Evolutionary conservation across 2,113 vertebrate genomes (phyloP), one percentile per base, ranked within the genome.

Genomic region (Mesitornis unicolor): DNA sequence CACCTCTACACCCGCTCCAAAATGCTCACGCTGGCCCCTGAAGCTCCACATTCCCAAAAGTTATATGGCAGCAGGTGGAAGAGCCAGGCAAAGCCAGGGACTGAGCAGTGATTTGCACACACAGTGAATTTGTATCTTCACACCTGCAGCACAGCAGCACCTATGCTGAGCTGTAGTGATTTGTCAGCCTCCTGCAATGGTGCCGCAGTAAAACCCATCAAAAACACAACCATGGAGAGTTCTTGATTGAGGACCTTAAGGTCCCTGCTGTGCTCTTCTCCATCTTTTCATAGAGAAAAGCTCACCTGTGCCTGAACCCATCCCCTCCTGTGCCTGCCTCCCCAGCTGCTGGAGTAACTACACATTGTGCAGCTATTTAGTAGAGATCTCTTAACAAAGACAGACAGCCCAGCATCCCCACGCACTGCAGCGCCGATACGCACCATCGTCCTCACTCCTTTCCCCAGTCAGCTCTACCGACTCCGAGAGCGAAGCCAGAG

Each of bases 401-500:
- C 18, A 17, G 28, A 21, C 1, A 3, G 47, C 54, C 45, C 45
- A 4, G 24, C 1, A 6, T 15, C 9, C 18, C 10, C 63, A 0
- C 1, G 1, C 25, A 2, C 13, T 1, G 28, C 38, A 29, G 7
- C 4, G 22, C 1, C 3, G 54, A 77, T 71, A 97, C 98, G 88
- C 93, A 99, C 99, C 99, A 4, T 99, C 99, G 10, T 99, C 99
- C 90, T 99, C 99, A 13, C 98, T 99, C 69, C 99, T 98, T 21
- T 99, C 99, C 45, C 97, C 98, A 0, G 98, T 93, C 93, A 99
- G 98, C 97, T 99, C 99, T 40, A 99, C 98, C 0, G 99, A 99
- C 88, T 99, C 99, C 0, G 99, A 99, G 82, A 99, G 98, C 0
- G 99, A 99, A 57, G 99, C 99, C 78, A 99, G 96, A 11, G 99